These are phyloP conservation scores for Leptinotarsa lineolata DNA, from an alignment of 1,140 invertebrate species.

Conservation along the genomic window DNA sequence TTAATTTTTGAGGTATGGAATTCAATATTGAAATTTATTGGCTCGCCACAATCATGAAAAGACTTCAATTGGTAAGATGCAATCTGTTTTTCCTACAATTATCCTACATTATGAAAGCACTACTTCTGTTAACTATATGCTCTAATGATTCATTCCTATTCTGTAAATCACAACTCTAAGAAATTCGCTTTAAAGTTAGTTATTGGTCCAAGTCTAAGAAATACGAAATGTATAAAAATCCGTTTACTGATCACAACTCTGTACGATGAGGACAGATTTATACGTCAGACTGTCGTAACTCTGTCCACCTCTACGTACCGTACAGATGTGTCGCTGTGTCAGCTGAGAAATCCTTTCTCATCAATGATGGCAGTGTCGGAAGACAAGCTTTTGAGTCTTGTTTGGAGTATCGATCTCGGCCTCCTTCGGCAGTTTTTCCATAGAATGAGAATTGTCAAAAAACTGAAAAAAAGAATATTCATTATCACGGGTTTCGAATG, in stretches of 20 bases:
- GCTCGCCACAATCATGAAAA: too few relatives aligned
- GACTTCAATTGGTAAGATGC: too few relatives aligned
- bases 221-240: constrained; percentile 36
- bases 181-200: constrained; percentile 44
- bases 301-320: constrained; percentile 87
- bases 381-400: constrained; percentile 74
- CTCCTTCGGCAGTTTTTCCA: constrained; percentile 68
- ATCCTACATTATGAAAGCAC: not conserved
- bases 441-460: constrained; percentile 46
- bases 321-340: constrained; percentile 91
- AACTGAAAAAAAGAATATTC: constrained; percentile 33
- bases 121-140: not conserved
- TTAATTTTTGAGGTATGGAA: too few relatives aligned
- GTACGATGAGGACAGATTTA: constrained; percentile 40
- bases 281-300: constrained; percentile 83
- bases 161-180: constrained; percentile 44
- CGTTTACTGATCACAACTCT: constrained; percentile 44
- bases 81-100: not conserved
- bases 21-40: too few relatives aligned
- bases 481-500: not conserved
- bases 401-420: constrained; percentile 70
- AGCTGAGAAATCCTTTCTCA: constrained; percentile 83
- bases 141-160: constrained; percentile 26
- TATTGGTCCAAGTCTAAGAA: constrained; percentile 43
- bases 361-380: constrained; percentile 78